Percentiles rank a stretch among this genome's conserved stretches.
phyloP scores from a whole-genome alignment of 2,888 invertebrate species.

The Troglohyphantes excavatus region DNA sequence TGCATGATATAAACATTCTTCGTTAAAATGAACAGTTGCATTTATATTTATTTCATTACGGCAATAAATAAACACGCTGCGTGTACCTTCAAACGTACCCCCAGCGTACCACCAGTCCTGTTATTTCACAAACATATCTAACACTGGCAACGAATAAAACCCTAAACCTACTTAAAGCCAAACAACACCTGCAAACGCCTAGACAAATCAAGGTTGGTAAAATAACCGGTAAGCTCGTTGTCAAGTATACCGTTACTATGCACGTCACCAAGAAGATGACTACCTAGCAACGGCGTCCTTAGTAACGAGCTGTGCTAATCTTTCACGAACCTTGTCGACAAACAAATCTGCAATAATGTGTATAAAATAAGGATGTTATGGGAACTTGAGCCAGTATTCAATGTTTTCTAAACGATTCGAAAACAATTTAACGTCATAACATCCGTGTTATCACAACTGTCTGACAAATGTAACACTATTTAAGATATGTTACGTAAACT shows the following conservation, averaged over 20 bases:
- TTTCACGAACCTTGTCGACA: too few relatives aligned
- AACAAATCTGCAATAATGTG: conserved; percentile 9
- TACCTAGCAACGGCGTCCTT: too few relatives aligned
- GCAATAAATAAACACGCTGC: neutral
- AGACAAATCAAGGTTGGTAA: neutral
- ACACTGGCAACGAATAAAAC: conserved; percentile 27
- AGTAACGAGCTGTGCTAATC: too few relatives aligned
- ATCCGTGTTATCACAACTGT: neutral
- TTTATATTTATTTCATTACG: neutral
- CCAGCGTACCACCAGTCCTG: neutral
- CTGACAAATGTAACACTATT: neutral
- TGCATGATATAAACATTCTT: too few relatives aligned
- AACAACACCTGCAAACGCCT: neutral
- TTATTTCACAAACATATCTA: conserved; percentile 12
- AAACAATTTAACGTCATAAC: neutral
- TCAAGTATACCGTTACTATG: too few relatives aligned
- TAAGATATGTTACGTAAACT: neutral
- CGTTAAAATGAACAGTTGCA: neutral
- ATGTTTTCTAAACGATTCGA: neutral
- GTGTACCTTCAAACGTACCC: neutral
- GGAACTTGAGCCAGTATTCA: neutral
- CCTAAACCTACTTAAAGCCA: neutral
- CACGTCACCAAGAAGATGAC: too few relatives aligned
- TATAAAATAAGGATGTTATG: neutral
- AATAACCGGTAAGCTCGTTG: too few relatives aligned